Conservation (phyloP, 2,797 vertebrate species). For the Benthosema pterotum region DNA sequence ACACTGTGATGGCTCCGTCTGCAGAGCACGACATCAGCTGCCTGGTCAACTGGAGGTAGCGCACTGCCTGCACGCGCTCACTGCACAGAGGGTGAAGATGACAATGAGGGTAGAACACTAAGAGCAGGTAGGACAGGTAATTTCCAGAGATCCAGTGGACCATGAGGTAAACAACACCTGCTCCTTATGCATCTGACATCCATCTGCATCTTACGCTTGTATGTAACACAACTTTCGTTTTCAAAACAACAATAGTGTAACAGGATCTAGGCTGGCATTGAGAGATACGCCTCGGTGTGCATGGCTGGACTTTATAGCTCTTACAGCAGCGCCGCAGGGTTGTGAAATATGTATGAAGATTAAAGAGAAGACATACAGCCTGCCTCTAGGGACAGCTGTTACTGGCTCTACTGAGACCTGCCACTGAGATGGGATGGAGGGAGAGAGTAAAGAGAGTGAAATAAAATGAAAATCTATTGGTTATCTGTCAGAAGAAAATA, state of each 20-base stretch:
- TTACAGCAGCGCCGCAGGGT: background rate
- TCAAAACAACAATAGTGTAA: background rate
- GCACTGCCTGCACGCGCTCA: conserved; percentile 92
- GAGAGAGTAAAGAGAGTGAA: conserved; percentile 4
- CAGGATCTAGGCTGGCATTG: conserved; percentile 22
- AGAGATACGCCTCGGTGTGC: conserved; percentile 17
- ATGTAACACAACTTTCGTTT: too few relatives aligned
- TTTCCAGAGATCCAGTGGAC: too few relatives aligned
- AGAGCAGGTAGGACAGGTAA: too few relatives aligned
- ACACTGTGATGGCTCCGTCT: conserved; percentile 94
- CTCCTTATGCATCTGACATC: background rate
- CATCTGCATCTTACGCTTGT: too few relatives aligned
- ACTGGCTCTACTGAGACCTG: conserved; percentile 36
- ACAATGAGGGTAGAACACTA: too few relatives aligned
- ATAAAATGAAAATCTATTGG: background rate
- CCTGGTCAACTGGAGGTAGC: conserved; percentile 89
- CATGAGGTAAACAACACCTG: too few relatives aligned
- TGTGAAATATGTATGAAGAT: conserved; percentile 40
- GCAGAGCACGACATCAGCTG: conserved; percentile 94
- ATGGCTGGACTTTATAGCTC: conserved; percentile 18
- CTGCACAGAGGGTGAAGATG: conserved; percentile 65
- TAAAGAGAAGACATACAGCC: conserved; percentile 11
- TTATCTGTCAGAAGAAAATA: too few relatives aligned
- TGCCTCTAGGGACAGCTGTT: conserved; percentile 27
- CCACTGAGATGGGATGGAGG: conserved; percentile 25